Evolutionary conservation across 2,113 vertebrate species (phyloP).

Genomic region (Mirza zaza): DNA sequence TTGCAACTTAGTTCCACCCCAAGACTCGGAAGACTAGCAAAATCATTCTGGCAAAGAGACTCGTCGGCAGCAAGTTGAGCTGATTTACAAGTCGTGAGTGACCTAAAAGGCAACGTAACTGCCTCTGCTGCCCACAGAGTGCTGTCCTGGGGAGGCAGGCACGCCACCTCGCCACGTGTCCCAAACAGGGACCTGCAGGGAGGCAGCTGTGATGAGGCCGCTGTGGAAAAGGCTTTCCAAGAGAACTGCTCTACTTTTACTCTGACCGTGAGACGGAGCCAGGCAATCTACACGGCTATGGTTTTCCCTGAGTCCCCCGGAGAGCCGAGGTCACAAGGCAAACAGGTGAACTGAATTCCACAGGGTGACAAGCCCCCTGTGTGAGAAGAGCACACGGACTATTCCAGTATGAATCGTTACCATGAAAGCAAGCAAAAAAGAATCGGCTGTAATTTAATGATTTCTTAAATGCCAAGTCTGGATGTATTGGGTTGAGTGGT

Average conservation of each 20-base stretch:
- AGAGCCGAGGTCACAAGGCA: not conserved
- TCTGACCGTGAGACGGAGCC: accelerated
- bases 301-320: not conserved
- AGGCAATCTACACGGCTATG: not conserved
- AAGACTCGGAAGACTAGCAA: not conserved
- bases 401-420: too few relatives aligned
- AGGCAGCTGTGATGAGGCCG: accelerated
- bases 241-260: too few relatives aligned
- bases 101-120: accelerated
- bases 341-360: not conserved
- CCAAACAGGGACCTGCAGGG: accelerated
- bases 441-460: not conserved
- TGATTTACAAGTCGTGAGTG: not conserved
- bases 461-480: not conserved
- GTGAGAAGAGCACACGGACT: accelerated
- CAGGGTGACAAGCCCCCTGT: too few relatives aligned
- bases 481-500: not conserved
- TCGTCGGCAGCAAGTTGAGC: too few relatives aligned
- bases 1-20: not conserved
- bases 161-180: accelerated
- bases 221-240: accelerated
- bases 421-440: not conserved
- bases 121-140: not conserved
- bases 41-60: not conserved
- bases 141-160: accelerated